Percentiles rank a stretch among this genome's conserved stretches.
phyloP scores from a whole-genome alignment of 1,140 invertebrate genomes.

The Cyclargus thomasi region DNA sequence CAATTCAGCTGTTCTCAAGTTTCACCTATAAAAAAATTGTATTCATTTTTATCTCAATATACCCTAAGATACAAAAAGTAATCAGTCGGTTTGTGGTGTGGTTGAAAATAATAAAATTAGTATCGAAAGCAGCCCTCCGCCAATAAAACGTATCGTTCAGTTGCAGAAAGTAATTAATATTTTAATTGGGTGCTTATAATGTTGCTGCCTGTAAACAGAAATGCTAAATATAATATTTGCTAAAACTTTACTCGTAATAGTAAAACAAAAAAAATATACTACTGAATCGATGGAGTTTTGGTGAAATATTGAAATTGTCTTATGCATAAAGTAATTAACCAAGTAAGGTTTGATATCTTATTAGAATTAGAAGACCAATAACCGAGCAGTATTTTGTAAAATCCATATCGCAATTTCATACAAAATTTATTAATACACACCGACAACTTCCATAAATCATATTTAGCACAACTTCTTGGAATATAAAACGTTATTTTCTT shows the following conservation, averaged over 20 bases:
- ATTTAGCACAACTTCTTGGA: too few species aligned
- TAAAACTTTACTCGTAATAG: not conserved
- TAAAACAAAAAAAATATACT: not conserved
- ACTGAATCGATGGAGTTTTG: not conserved
- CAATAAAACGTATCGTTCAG: slow-evolving; percentile 8
- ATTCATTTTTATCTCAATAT: not conserved
- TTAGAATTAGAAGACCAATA: too few species aligned
- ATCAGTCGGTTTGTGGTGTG: not conserved
- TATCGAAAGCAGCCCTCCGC: slow-evolving; percentile 1
- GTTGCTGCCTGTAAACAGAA: slow-evolving; percentile 36
- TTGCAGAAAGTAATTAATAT: slow-evolving; percentile 62
- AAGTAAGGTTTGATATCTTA: too few species aligned
- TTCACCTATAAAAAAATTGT: too few species aligned
- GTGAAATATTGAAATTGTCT: not conserved
- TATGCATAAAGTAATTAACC: too few species aligned
- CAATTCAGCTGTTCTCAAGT: too few species aligned
- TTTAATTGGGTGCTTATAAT: slow-evolving; percentile 62
- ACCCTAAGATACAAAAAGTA: not conserved
- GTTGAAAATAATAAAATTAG: slow-evolving; percentile 1
- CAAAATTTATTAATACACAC: too few species aligned
- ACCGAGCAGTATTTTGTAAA: too few species aligned
- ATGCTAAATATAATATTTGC: not conserved
- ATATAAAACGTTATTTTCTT: not conserved
- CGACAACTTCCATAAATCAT: too few species aligned
- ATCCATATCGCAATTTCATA: too few species aligned